These are phyloP conservation scores for Balearica regulorum DNA, from an alignment of 2,797 vertebrate species.

Conservation along the genomic window DNA sequence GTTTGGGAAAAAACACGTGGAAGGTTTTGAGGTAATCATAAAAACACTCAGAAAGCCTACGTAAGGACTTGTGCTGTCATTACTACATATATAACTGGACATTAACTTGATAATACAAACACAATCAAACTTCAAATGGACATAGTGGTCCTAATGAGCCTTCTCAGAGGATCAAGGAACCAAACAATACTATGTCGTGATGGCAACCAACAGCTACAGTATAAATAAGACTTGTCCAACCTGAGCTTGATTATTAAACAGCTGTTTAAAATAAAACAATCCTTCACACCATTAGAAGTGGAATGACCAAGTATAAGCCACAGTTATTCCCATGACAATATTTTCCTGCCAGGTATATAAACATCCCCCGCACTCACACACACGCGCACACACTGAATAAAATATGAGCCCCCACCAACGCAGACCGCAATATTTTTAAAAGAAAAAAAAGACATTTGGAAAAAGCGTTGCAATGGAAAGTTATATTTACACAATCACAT, in stretches of 20 bases:
- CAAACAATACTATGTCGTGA: neutral
- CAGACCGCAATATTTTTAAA: neutral
- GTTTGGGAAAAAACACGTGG: neutral
- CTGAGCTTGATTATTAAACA: neutral
- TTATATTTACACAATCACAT: neutral
- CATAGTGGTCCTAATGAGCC: neutral
- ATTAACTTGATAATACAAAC: neutral
- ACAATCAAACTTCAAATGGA: neutral
- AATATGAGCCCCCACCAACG: neutral
- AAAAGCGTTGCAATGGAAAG: neutral
- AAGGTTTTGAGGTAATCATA: accelerated
- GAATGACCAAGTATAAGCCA: neutral
- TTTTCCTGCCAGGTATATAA: conserved; percentile 33
- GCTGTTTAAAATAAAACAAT: neutral
- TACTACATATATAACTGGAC: neutral
- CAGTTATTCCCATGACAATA: neutral
- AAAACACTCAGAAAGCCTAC: neutral
- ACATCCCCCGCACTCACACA: neutral
- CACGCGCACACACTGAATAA: neutral
- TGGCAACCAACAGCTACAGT: accelerated
- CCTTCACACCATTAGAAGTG: neutral
- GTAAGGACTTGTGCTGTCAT: neutral
- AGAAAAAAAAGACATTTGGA: neutral
- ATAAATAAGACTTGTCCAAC: neutral
- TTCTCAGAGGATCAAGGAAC: too few species aligned